Base-by-base conservation (phyloP, 1,140 invertebrate genomes). In the Leptinotarsa defecta region DNA sequence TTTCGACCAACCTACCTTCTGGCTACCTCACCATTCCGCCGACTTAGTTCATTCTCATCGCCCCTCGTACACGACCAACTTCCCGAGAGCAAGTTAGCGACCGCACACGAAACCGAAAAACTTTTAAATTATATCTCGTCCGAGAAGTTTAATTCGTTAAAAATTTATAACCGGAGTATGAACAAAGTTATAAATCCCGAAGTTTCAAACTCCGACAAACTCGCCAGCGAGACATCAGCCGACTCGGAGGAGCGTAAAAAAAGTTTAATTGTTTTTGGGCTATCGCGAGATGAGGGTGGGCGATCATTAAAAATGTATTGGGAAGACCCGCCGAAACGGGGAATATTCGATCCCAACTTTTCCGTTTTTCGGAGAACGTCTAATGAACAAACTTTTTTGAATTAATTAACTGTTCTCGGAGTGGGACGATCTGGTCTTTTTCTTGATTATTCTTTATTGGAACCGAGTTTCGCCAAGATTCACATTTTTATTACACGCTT, bases 121-220 rank as follows among this genome's bases (percentile, higher is more conserved):
- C n/a, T 57, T 19, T 57, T 8, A 19, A 57, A 57, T 57, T 57
- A 57, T 79, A 76, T 79, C 68, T 77, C 78, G 61, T 74, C 70
- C 73, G 75, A 79, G 75, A 79, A 79, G 76, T 79, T 79, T 75
- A 80, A 80, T 80, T 78, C 79, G 79, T 80, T 78, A 77, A 80
- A 80, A 80, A 80, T 80, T 80, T 78, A 80, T 80, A 78, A 64
- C 48, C 79, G 68, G 78, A 80, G 77, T 80, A 80, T 78, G 74
- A 79, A 69, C 74, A 75, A 80, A 80, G 79, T 80, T 80, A 80
- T 80, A 78, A 80, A 80, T 80, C 75, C 77, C 52, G n/a, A 75
- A 65, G 78, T 80, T 57, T 17, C 13, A 19, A 57, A 57, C 15
- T 57, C n/a, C 52, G 52, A 19, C 52, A 71, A 68, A 70, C 72